Evolutionary conservation across 2,797 vertebrate genomes (phyloP), one percentile per base, ranked within the genome.

Genomic region (Pseudochaenichthys georgianus): DNA sequence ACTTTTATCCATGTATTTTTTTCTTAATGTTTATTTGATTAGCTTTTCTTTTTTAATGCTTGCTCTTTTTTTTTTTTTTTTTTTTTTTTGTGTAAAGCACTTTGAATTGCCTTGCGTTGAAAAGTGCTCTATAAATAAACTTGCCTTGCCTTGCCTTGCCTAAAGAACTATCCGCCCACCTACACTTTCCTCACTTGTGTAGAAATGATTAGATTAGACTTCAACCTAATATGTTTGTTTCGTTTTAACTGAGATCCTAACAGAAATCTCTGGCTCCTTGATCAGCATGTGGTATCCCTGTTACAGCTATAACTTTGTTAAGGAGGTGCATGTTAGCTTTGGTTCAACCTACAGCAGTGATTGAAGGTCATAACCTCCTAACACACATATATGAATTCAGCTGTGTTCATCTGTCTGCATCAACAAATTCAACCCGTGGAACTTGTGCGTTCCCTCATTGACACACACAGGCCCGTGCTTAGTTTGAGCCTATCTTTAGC

Each of bases 401-500:
- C 42, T 16, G 17, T 60, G 54, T 50, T 63, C n/a, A 53, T 55
- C n/a, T 12, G 10, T 69, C 21, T 77, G 51, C 15, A 2, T 41
- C 38, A 7, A 48, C 17, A 43, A 7, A 19, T 60, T 65, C 47
- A 57, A 31, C 21, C 1, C 38, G 42, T 51, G n/a, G n/a, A 73
- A 63, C 34, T 13, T 50, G 45, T 13, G 16, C 11, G 2, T 59
- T 69, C 42, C 46, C 19, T 54, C 64, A 6, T 28, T 64, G 46
- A 80, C 52, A 77, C 17, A 80, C 75, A 72, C 45, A 28, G 62
- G 52, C 48, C 11, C 4, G 1, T 42, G 61, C 64, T 71, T 76
- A 73, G 60, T 51, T 62, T 42, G 57, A 62, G 58, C 2, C 67
- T 82, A 77, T 81, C 52, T 88, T 84, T 87, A 64, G 78, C 82